Conservation (phyloP, 64 coral and sea anemone species). For the Stichodactyla mertensii region DNA sequence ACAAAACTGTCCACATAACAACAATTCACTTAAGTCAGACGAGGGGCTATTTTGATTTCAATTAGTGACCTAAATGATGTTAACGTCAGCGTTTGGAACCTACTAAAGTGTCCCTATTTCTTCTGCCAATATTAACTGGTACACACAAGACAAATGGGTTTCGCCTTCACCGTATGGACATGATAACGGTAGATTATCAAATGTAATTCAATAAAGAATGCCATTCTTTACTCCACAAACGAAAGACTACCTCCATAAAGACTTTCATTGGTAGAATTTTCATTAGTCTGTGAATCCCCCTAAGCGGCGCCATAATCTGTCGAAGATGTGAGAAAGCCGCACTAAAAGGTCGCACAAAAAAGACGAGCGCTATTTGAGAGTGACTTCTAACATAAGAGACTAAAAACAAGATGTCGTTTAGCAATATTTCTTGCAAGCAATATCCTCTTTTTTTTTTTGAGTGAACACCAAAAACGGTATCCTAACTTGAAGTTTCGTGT, state of each 20-base stretch:
- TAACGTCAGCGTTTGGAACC: slow-evolving; percentile 5
- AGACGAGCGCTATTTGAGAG: not conserved
- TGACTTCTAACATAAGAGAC: slow-evolving; percentile 4
- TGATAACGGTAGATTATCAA: slow-evolving; percentile 3
- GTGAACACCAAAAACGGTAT: slow-evolving; percentile 1
- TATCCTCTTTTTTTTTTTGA: not conserved
- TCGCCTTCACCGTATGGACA: slow-evolving; percentile 8
- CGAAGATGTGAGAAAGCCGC: slow-evolving; percentile 8
- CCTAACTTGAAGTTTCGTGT: slow-evolving; percentile 2
- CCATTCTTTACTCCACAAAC: not conserved
- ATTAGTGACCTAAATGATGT: slow-evolving; percentile 17
- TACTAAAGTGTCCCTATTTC: slow-evolving; percentile 4
- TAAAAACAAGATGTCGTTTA: not conserved
- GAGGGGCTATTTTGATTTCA: slow-evolving; percentile 12
- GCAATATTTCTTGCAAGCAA: not conserved
- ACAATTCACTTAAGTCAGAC: slow-evolving; percentile 20
- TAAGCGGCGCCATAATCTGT: not conserved
- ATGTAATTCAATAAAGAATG: slow-evolving; percentile 5
- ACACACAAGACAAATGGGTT: not conserved
- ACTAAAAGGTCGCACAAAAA: not conserved
- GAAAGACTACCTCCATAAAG: not conserved
- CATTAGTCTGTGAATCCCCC: not conserved
- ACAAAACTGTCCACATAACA: slow-evolving; percentile 13
- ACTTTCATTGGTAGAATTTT: not conserved
- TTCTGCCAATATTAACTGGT: not conserved